Evolutionary conservation across 2,888 invertebrate genomes (phyloP).

Genomic region (Steinernema carpocapsae): DNA sequence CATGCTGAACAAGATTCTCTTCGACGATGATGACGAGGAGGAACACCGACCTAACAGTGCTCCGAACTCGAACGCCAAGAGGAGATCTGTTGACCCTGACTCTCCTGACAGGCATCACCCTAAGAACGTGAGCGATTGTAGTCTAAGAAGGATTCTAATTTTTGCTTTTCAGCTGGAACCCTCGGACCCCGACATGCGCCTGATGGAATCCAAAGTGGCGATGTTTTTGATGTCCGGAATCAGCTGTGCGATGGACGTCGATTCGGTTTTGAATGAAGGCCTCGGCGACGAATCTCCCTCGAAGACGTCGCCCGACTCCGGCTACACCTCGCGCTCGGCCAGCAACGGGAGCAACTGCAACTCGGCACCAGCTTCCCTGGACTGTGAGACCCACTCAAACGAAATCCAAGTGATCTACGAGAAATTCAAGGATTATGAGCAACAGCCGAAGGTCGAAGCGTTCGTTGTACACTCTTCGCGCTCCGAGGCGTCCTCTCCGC

Average conservation of each 20-base stretch:
- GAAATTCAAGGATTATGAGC: constrained; percentile 11
- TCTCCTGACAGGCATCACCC: constrained; percentile 16
- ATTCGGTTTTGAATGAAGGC: background rate
- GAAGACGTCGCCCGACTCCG: constrained; percentile 24
- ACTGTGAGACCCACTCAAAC: background rate
- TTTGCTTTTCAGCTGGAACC: background rate
- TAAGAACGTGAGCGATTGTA: constrained; percentile 1
- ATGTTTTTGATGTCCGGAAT: background rate
- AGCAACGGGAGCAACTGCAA: constrained; percentile 22
- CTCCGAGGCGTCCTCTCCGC: background rate
- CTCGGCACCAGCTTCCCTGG: background rate
- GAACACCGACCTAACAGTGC: background rate
- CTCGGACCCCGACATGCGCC: background rate
- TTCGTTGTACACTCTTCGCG: constrained; percentile 10
- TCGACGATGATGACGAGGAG: background rate
- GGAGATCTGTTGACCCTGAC: background rate
- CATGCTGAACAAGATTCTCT: background rate
- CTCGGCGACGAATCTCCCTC: constrained; percentile 15
- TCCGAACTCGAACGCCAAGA: background rate
- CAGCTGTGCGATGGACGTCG: background rate
- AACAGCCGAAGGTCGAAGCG: background rate
- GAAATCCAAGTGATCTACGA: constrained; percentile 28
- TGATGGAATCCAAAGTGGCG: constrained; percentile 11
- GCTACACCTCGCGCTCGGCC: constrained; percentile 23
- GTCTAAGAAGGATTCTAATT: background rate